These are phyloP conservation scores for Meda fulgida DNA, from an alignment of 2,797 vertebrate genomes.

Conservation along the genomic window DNA sequence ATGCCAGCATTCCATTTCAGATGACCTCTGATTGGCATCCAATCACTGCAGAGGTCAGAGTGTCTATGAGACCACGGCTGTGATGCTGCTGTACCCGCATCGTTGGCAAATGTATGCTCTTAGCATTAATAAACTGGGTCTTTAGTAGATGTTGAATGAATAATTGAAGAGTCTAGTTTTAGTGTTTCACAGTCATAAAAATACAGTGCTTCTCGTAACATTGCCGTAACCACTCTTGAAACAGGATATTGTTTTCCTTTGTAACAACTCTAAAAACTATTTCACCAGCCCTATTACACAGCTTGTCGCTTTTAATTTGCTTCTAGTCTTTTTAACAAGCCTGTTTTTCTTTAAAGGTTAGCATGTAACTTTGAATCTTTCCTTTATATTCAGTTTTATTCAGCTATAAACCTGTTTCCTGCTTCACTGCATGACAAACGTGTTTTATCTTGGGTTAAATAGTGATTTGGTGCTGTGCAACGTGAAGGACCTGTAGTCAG, in stretches of 20 bases:
- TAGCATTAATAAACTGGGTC: conserved; percentile 20
- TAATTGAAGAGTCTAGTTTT: conserved; percentile 31
- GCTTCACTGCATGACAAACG: conserved; percentile 19
- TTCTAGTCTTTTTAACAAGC: conserved; percentile 35
- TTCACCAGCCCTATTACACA: conserved; percentile 27
- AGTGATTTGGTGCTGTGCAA: conserved; percentile 29
- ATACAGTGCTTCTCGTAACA: conserved; percentile 20
- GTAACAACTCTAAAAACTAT: conserved; percentile 21
- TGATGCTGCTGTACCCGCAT: background rate
- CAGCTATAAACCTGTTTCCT: conserved; percentile 5
- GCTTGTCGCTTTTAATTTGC: conserved; percentile 44
- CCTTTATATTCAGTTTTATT: conserved; percentile 16
- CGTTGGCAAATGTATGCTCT: background rate
- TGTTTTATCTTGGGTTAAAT: conserved; percentile 38
- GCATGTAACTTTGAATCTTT: background rate
- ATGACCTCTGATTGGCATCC: background rate
- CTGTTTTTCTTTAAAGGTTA: conserved; percentile 33
- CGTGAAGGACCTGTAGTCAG: conserved; percentile 20
- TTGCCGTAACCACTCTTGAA: conserved; percentile 22
- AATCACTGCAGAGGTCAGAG: conserved; percentile 12
- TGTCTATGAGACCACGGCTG: background rate
- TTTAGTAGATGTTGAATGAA: conserved; percentile 33
- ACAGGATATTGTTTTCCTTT: conserved; percentile 25
- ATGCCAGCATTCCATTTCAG: too few relatives aligned
- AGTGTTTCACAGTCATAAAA: conserved; percentile 29